Evolutionary conservation across 1,140 invertebrate genomes (phyloP).

Genomic region (Harpegnathos saltator): DNA sequence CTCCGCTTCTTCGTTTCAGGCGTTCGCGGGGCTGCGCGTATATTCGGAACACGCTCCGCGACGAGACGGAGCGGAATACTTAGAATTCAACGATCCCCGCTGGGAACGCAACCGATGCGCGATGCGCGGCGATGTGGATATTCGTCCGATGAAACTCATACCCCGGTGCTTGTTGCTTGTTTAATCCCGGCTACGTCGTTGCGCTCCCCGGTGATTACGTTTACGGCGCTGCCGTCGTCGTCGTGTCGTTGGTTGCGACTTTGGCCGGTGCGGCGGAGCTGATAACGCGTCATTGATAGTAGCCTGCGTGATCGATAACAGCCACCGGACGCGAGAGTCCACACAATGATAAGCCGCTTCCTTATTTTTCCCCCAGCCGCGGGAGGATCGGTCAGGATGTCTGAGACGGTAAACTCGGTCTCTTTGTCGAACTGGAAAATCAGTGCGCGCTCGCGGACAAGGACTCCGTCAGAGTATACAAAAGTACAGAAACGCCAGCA

Average conservation of each 20-base stretch:
- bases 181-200: conserved; percentile 48
- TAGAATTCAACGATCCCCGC: conserved; percentile 61
- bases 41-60: conserved; percentile 57
- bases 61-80: conserved; percentile 56
- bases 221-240: conserved; percentile 1
- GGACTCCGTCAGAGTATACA: too few species aligned
- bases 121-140: conserved; percentile 20
- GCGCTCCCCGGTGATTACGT: conserved; percentile 40
- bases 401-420: too few species aligned
- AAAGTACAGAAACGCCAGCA: too few species aligned
- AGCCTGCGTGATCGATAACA: neutral
- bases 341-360: too few species aligned
- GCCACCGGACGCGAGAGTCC: too few species aligned
- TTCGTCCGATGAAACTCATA: conserved; percentile 56
- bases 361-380: too few species aligned
- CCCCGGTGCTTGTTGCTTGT: conserved; percentile 54
- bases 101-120: conserved; percentile 47
- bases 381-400: too few species aligned
- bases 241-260: neutral
- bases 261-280: too few species aligned
- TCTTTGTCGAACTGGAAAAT: too few species aligned
- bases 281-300: conserved; percentile 38
- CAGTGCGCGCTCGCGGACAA: too few species aligned
- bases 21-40: conserved; percentile 42
- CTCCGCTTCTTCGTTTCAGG: conserved; percentile 18